Base-by-base conservation (phyloP, 2,113 vertebrate genomes). In the Platichthys flesus region DNA sequence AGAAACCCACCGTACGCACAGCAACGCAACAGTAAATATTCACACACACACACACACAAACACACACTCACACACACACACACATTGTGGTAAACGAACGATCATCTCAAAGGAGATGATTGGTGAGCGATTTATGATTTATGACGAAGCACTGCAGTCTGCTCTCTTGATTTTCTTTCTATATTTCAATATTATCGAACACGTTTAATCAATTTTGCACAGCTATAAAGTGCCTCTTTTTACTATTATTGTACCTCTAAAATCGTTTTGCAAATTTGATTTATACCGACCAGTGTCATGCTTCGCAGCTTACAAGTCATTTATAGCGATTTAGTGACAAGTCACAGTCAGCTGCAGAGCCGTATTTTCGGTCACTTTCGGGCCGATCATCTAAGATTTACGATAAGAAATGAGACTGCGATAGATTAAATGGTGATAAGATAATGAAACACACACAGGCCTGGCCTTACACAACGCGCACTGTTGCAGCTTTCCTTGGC, bases 371-470 rank as follows among this genome's bases (percentile, higher is more conserved):
- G 66, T 82, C 88, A 79, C 82, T 82, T 84, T 91, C 58, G 71
- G 77, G 5, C 78, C 78, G 75, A 84, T 90, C 83, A 87, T 88
- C 67, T 61, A 84, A 89, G 90, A 92, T 93, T 93, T 91, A 92
- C 76, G 92, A 91, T 90, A 89, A 88, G 83, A 68, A 86, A 86
- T 40, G 81, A 67, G 85, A 71, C 85, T 90, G 91, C 76, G 76
- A 70, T 79, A 86, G 89, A 93, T 91, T 88, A 91, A 90, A 89
- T 78, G 82, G 54, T 88, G 89, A 92, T 90, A 88, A 89, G 86
- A 90, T 91, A 93, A 91, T 92, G 88, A 91, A 88, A 89, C 73
- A 74, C 72, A 74, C 90, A 89, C 82, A 88, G 78, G 85, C 76
- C 73, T 77, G 83, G 79, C 71, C 82, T 89, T 89, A 56, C 89